phyloP scores from a whole-genome alignment of 2,113 vertebrate species.

The Vulpes vulpes region DNA sequence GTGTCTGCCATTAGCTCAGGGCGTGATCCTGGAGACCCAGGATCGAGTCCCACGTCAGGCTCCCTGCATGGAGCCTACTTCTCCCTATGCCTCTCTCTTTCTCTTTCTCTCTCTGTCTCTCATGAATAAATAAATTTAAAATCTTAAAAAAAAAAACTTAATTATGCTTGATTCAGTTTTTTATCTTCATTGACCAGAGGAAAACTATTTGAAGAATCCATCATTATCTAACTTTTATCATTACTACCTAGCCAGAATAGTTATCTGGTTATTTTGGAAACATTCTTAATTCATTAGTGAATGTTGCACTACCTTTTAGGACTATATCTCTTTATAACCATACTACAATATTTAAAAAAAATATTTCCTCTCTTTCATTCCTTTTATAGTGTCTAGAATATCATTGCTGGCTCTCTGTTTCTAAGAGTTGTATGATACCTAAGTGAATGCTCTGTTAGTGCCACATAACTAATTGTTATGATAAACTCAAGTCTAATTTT shows the following conservation, averaged over 20 bases:
- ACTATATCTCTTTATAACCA: background rate
- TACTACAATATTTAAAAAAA: background rate
- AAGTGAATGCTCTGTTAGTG: background rate
- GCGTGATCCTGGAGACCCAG: too few species aligned
- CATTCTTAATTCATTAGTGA: constrained; percentile 39
- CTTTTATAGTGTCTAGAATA: background rate
- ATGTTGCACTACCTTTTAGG: background rate
- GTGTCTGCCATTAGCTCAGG: too few species aligned
- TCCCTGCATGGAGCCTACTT: too few species aligned
- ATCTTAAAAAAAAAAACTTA: background rate
- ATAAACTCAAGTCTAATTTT: constrained; percentile 48
- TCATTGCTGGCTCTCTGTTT: background rate
- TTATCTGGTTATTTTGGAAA: constrained; percentile 31
- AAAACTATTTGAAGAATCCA: background rate
- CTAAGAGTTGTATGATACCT: constrained; percentile 9
- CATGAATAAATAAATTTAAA: too few species aligned
- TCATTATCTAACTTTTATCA: background rate
- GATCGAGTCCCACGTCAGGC: too few species aligned
- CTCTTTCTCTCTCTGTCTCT: too few species aligned
- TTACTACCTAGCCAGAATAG: background rate
- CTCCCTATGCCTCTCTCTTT: too few species aligned
- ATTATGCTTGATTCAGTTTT: constrained; percentile 22
- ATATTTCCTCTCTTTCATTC: background rate
- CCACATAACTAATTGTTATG: constrained; percentile 32
- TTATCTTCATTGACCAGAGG: background rate